These are phyloP conservation scores for Drosophila kikkawai DNA, from an alignment of 1,140 invertebrate species.

Conservation along the genomic window DNA sequence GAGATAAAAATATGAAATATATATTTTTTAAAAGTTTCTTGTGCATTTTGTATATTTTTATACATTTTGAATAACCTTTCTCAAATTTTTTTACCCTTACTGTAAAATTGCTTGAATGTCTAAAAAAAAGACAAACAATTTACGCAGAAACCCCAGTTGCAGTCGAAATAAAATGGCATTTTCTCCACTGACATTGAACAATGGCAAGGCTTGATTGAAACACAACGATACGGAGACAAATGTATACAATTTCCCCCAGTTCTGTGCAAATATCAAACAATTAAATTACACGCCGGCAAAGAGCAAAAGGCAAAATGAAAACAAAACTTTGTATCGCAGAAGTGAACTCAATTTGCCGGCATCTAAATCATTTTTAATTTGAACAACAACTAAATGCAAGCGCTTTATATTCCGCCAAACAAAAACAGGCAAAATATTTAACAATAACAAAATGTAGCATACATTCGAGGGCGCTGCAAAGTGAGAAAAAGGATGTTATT, in stretches of 20 bases:
- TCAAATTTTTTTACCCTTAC: background rate
- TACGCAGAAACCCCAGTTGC: slow-evolving; percentile 42
- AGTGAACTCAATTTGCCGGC: slow-evolving; percentile 80
- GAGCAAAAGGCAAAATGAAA: slow-evolving; percentile 47
- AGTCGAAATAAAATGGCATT: slow-evolving; percentile 59
- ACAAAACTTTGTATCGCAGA: slow-evolving; percentile 43
- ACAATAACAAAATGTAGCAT: slow-evolving; percentile 69
- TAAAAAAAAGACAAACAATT: slow-evolving; percentile 16
- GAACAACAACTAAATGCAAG: slow-evolving; percentile 57
- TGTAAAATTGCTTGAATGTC: background rate
- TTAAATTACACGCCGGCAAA: slow-evolving; percentile 69
- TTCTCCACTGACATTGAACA: slow-evolving; percentile 36
- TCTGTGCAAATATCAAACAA: slow-evolving; percentile 73
- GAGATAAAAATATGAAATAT: background rate
- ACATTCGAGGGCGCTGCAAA: slow-evolving; percentile 47
- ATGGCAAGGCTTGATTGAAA: slow-evolving; percentile 63
- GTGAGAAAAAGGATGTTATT: slow-evolving; percentile 45
- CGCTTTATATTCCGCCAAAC: slow-evolving; percentile 31
- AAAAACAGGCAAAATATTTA: slow-evolving; percentile 50
- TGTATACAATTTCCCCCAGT: slow-evolving; percentile 7
- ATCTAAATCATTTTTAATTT: slow-evolving; percentile 83
- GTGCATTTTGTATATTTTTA: background rate
- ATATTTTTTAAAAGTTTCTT: background rate
- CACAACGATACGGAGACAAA: slow-evolving; percentile 45
- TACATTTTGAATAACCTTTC: background rate